Base-by-base conservation (phyloP, 2,113 vertebrate species). In the Brachypodius melanocephalos region DNA sequence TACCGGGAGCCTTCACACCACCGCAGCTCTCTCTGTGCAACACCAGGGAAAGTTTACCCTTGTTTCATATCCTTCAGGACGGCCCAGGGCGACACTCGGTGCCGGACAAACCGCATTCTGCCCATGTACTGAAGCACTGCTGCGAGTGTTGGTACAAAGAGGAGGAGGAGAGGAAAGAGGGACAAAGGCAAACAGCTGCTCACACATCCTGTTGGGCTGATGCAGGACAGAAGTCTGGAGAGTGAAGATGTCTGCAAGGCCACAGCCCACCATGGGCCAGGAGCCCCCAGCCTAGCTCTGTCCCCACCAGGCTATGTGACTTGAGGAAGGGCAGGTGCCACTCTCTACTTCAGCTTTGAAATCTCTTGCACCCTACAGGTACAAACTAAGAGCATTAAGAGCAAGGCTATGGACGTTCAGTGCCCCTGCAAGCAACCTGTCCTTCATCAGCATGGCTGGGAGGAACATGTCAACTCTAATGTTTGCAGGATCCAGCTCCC, bases 41-140 rank as follows among this genome's bases (percentile, higher is more conserved):
- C 20, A 21, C 6, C 32, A 11, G 40, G 31, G 11, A 78, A 40
- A 6, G 5, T 17, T 51, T 25, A 28, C 4, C 9, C 34, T 46
- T 16, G 1, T 55, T 57, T 42, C 19, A 6, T 1, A 4, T 28
- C 34, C 57, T 52, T 42, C 4, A 1, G 24, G 45, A 63, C 18
- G 3, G 1, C 40, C 46, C 1, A 2, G 32, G 15, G 16, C 0
- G 8, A 49, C 21, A 12, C 20, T 48, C 2, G 0, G 20, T 38
- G 77, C 26, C 0, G 1, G 45, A 34, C 12, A 20, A 77, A 34
- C 5, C 11, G 20, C 29, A 5, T 72, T 79, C 34, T 58, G 26
- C 38, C 65, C 38, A 40, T 1, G 2, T 17, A 38, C n/a, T 45
- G 52, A n/a, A 79, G 43, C 24, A 7, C 16, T 4, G 4, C 54